phyloP scores from a whole-genome alignment of 2,797 vertebrate genomes.

The Sebastes hopkinsi region DNA sequence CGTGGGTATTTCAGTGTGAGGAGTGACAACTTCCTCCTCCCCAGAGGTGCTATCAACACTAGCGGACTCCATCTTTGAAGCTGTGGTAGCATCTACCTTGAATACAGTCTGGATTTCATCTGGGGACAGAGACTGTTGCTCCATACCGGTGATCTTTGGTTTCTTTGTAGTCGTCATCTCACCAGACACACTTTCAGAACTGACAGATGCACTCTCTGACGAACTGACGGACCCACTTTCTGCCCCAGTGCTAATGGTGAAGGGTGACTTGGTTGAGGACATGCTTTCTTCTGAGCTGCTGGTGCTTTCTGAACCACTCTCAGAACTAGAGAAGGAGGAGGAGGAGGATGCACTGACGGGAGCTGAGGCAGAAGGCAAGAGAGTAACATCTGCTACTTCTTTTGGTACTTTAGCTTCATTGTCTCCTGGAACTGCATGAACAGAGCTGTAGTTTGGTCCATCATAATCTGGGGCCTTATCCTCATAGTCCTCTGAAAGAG shows the following conservation, averaged over 20 bases:
- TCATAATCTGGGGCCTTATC: conserved; percentile 34
- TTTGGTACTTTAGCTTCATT: not conserved
- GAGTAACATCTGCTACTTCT: conserved; percentile 10
- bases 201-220: not conserved
- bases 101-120: conserved; percentile 69
- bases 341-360: not conserved
- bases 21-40: conserved; percentile 33
- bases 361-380: conserved; percentile 7
- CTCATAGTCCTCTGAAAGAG: not conserved
- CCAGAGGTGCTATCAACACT: conserved; percentile 15
- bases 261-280: conserved; percentile 18
- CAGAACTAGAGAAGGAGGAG: conserved; percentile 27
- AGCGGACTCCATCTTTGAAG: conserved; percentile 34
- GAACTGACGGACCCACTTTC: conserved; percentile 14
- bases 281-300: conserved; percentile 47
- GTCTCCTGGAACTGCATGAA: conserved; percentile 1
- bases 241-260: not conserved
- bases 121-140: conserved; percentile 26
- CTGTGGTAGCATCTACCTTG: conserved; percentile 57
- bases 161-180: conserved; percentile 34
- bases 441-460: rapidly evolving
- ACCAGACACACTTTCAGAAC: conserved; percentile 20
- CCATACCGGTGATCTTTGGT: conserved; percentile 8
- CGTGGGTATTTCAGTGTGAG: conserved; percentile 28
- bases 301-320: conserved; percentile 36